A percentile compares a stretch with the other conserved stretches of the same genome.
phyloP scores from a whole-genome alignment of 2,797 vertebrate species.

The Oophaga sylvatica region DNA sequence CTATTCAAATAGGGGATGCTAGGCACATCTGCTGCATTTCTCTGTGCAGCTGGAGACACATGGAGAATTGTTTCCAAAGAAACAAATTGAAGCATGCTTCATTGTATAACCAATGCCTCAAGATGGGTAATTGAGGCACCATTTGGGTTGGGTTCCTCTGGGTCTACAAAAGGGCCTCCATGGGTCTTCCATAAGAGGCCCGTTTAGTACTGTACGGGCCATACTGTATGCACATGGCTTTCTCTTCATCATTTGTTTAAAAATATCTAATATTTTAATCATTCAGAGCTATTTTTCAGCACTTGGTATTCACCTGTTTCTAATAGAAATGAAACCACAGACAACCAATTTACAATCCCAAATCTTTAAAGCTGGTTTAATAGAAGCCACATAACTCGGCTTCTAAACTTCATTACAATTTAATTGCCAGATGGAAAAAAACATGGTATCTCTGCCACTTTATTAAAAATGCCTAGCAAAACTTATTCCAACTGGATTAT shows the following conservation, averaged over 20 bases:
- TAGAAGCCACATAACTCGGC: conserved; percentile 45
- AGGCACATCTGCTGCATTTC: background rate
- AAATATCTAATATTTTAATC: background rate
- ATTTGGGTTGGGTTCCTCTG: background rate
- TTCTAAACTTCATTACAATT: conserved; percentile 59
- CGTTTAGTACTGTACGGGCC: background rate
- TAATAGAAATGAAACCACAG: conserved; percentile 55
- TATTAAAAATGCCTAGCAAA: conserved; percentile 59
- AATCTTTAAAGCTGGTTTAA: conserved; percentile 57
- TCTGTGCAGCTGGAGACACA: background rate
- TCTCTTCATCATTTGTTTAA: background rate
- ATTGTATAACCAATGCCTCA: background rate
- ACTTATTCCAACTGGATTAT: conserved; percentile 55
- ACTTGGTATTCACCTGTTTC: conserved; percentile 55
- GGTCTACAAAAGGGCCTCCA: background rate
- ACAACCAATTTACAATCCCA: conserved; percentile 60
- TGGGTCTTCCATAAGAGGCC: background rate
- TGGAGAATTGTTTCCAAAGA: background rate
- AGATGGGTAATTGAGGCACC: background rate
- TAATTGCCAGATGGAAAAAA: conserved; percentile 61
- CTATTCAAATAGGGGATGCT: too few relatives aligned
- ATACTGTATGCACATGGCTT: background rate
- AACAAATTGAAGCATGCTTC: background rate
- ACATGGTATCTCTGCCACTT: conserved; percentile 56
- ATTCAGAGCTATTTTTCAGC: conserved; percentile 4